A percentile compares a stretch with the other conserved stretches of the same genome.
These are phyloP conservation scores for Catonia carolina DNA, from an alignment of 2,888 invertebrate genomes.

Conservation along the genomic window DNA sequence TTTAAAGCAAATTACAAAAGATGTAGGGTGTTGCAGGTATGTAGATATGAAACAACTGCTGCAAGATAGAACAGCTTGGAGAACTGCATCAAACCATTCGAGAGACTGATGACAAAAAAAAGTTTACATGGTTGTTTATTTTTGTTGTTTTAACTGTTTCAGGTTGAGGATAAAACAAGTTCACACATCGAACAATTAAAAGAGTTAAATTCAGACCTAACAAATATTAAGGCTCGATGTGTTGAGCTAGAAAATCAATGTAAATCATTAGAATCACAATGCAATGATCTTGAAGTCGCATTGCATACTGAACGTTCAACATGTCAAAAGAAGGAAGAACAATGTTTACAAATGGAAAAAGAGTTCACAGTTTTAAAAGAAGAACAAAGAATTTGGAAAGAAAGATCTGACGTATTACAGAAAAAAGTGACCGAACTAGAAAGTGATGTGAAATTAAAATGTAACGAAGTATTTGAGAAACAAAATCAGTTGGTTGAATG, in stretches of 20 bases:
- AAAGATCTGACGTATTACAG: slow-evolving; percentile 39
- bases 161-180: slow-evolving; percentile 9
- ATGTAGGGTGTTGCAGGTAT: too few species aligned
- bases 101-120: too few species aligned
- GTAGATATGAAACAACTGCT: too few species aligned
- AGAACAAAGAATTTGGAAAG: slow-evolving; percentile 38
- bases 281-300: slow-evolving; percentile 6
- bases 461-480: slow-evolving; percentile 30
- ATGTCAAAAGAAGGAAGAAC: slow-evolving; percentile 34
- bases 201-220: slow-evolving; percentile 3
- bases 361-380: slow-evolving; percentile 31
- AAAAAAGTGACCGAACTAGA: slow-evolving; percentile 36
- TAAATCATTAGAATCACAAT: not conserved
- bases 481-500: slow-evolving; percentile 25
- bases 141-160: not conserved
- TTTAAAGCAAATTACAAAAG: too few species aligned
- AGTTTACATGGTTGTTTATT: not conserved
- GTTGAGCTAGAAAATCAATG: slow-evolving; percentile 23
- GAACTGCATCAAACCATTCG: too few species aligned
- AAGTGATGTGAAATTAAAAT: slow-evolving; percentile 29
- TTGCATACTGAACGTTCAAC: not conserved
- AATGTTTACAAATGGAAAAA: slow-evolving; percentile 27
- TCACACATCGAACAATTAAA: not conserved
- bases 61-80: too few species aligned
- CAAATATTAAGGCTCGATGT: not conserved